phyloP scores from a whole-genome alignment of 1,140 invertebrate genomes.

The Ylistrum balloti region DNA sequence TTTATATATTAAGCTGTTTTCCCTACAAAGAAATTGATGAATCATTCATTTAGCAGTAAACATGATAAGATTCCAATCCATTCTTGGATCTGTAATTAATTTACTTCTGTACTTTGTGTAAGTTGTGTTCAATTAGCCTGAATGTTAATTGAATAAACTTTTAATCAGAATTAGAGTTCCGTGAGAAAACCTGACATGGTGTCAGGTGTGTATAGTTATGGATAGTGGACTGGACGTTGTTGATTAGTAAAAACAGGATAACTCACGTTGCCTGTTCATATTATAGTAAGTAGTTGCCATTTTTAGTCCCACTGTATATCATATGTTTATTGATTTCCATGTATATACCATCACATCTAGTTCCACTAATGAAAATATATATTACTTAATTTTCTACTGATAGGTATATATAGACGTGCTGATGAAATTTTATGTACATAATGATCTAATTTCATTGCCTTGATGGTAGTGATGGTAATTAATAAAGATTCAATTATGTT shows the following conservation, averaged over 20 bases:
- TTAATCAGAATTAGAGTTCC: neutral
- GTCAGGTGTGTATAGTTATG: no score
- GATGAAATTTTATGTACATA: neutral
- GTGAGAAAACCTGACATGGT: neutral
- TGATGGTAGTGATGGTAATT: neutral
- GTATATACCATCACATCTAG: neutral
- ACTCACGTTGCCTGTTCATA: no score
- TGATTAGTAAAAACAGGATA: no score
- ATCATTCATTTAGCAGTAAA: neutral
- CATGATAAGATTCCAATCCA: no score
- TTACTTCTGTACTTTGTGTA: neutral
- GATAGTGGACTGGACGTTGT: no score
- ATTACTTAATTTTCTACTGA: neutral
- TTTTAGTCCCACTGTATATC: neutral
- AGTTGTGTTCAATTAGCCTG: neutral
- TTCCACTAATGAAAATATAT: conserved; percentile 13
- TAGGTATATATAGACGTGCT: neutral
- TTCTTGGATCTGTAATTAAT: neutral
- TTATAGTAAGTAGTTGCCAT: neutral
- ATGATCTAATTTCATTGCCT: neutral
- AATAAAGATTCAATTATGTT: neutral
- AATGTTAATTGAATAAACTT: neutral
- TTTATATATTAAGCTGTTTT: neutral
- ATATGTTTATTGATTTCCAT: neutral
- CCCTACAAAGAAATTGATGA: neutral